Base-by-base conservation (phyloP, 2,113 vertebrate genomes). In the Symphodus melops region DNA sequence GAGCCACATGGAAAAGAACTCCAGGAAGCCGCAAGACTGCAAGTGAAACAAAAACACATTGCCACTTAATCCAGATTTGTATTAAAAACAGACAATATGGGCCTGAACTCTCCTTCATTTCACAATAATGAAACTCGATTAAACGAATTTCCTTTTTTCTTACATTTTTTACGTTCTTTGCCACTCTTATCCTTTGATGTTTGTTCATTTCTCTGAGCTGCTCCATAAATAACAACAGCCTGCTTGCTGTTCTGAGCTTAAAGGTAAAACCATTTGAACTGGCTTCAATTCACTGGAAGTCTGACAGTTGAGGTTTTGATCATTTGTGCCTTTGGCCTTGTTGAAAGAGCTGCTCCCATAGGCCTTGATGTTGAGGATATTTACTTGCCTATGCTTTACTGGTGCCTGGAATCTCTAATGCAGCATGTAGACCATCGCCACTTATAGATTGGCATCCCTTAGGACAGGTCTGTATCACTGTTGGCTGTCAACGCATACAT, bases 401-500 rank as follows among this genome's bases (percentile, higher is more conserved):
- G 68, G 59, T 81, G 57, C 83, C 72, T 74, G 70, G 71, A 82
- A 83, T 75, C 68, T 72, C 65, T 82, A 85, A 87, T 77, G 84
- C 73, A 65, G 77, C 55, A 66, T 66, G 81, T 75, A 87, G 78
- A 76, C 20, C 12, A 63, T 74, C 68, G 2, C 75, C 66, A 57
- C 80, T 87, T 86, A 92, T 89, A 83, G 87, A 91, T 89, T 89
- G 79, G 79, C 76, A 70, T 88, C 92, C 87, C 89, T 0, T 0
- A 68, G 77, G 91, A 86, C 67, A 69, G 75, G 84, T 83, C 88
- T 90, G 89, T 91, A 88, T 88, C 88, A 84, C 85, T 75, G 89
- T 76, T 75, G 84, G 75, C 85, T 91, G 89, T 92, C 90, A 89
- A 82, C 58, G 55, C 71, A 87, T 90, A 89, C 74, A 85, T 92